Conservation (phyloP, 2,888 invertebrate species). For the Cataglyphis altisquamis region DNA sequence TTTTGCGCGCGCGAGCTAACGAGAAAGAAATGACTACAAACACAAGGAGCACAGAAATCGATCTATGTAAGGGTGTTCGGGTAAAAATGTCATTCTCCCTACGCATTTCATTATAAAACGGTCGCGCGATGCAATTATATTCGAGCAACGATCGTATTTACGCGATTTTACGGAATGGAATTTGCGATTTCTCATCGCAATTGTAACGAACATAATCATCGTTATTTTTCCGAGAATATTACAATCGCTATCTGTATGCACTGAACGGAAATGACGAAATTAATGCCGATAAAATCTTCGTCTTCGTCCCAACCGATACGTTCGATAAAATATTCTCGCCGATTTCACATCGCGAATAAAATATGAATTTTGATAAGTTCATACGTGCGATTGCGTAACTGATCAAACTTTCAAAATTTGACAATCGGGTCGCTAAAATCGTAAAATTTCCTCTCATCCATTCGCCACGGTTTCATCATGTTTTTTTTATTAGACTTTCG, state of each 20-base stretch:
- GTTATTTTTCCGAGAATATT: conserved; percentile 36
- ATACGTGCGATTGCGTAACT: background rate
- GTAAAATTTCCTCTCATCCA: background rate
- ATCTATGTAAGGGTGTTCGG: background rate
- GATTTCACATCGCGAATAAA: conserved; percentile 1
- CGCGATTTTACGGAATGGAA: background rate
- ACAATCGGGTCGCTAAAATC: background rate
- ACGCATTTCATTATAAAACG: background rate
- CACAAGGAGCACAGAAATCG: background rate
- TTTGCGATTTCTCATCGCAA: conserved; percentile 20
- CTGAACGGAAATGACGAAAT: conserved; percentile 46
- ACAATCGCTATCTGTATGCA: background rate
- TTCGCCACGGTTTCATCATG: background rate
- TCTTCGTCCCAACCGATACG: conserved; percentile 27
- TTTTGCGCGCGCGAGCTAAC: background rate
- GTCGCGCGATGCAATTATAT: background rate
- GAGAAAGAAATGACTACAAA: background rate
- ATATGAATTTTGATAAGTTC: conserved; percentile 26
- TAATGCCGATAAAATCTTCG: conserved; percentile 34
- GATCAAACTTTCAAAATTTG: background rate
- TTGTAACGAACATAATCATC: conserved; percentile 21
- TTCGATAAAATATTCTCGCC: background rate
- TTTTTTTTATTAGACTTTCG: background rate
- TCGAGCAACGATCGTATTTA: background rate
- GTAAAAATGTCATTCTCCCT: background rate